Conservation (phyloP, 2,888 invertebrate species). For the Agrotis exclamationis region DNA sequence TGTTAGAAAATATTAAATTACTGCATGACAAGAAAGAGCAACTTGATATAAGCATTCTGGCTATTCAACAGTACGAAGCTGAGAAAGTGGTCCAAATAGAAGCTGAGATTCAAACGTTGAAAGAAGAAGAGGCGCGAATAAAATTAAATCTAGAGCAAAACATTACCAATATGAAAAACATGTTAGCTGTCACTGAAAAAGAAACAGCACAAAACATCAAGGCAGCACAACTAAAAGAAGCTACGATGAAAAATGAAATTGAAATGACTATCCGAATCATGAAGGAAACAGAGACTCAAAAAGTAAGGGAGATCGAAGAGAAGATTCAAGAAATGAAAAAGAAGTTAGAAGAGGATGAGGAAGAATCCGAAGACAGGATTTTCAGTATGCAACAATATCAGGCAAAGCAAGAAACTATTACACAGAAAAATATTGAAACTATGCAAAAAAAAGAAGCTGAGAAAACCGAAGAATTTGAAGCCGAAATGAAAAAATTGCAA, state of each 20-base stretch:
- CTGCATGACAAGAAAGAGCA: constrained; percentile 16
- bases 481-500: constrained; percentile 8
- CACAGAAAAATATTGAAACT: constrained; percentile 11
- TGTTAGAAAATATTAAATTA: not conserved
- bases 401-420: constrained; percentile 6
- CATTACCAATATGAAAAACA: constrained; percentile 12
- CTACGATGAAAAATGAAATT: constrained; percentile 7
- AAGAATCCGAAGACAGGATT: constrained; percentile 40
- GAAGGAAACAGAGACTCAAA: constrained; percentile 13
- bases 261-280: constrained; percentile 18
- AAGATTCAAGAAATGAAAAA: constrained; percentile 27
- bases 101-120: constrained; percentile 21
- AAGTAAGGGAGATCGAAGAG: constrained; percentile 26
- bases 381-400: constrained; percentile 25
- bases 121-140: constrained; percentile 17
- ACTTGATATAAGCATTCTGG: constrained; percentile 1
- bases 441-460: constrained; percentile 24
- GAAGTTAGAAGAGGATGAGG: constrained; percentile 23
- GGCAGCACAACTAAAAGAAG: constrained; percentile 10
- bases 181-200: constrained; percentile 6
- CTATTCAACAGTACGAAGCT: constrained; percentile 8
- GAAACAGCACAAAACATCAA: constrained; percentile 19
- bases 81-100: constrained; percentile 16
- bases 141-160: constrained; percentile 17
- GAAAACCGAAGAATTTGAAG: constrained; percentile 3